A percentile compares a stretch with the other conserved stretches of the same genome.
Evolutionary conservation across 2,888 invertebrate genomes (phyloP).

Genomic region (Ochropleura plecta): DNA sequence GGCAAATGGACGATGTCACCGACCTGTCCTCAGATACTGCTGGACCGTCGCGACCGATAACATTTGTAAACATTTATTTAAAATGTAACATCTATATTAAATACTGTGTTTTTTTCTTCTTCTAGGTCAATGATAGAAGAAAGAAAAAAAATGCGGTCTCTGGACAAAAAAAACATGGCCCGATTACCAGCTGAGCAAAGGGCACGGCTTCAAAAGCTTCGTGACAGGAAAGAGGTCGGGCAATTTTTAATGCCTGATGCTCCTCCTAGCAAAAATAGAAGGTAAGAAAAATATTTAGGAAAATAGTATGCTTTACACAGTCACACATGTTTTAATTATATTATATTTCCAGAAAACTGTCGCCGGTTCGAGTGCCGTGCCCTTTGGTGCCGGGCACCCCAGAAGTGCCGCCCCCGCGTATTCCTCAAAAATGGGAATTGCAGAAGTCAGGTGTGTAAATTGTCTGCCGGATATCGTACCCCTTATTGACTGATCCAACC

Average conservation of each 20-base stretch:
- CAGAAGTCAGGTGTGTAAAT: conserved; percentile 5
- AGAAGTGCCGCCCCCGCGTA: not conserved
- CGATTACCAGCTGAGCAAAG: too few species aligned
- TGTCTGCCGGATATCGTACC: not conserved
- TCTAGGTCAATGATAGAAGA: too few species aligned
- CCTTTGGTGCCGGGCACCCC: not conserved
- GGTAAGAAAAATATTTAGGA: conserved; percentile 1
- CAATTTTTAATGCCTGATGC: not conserved
- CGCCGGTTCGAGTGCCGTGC: not conserved
- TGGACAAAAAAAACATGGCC: too few species aligned
- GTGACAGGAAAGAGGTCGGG: not conserved
- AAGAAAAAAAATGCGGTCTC: too few species aligned
- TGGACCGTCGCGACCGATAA: not conserved
- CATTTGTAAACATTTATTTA: too few species aligned
- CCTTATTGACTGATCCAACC: not conserved
- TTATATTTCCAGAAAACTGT: not conserved
- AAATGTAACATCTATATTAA: not conserved
- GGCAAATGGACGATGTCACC: too few species aligned
- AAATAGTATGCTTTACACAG: not conserved
- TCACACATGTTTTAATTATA: not conserved
- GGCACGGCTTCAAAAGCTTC: too few species aligned
- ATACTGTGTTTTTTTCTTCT: not conserved
- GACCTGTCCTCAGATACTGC: too few species aligned
- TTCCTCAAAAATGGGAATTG: not conserved
- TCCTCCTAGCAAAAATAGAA: not conserved